Percentiles rank a stretch among this genome's conserved stretches.
Conservation (phyloP, 2,113 vertebrate species). For the Epinephelus lanceolatus region DNA sequence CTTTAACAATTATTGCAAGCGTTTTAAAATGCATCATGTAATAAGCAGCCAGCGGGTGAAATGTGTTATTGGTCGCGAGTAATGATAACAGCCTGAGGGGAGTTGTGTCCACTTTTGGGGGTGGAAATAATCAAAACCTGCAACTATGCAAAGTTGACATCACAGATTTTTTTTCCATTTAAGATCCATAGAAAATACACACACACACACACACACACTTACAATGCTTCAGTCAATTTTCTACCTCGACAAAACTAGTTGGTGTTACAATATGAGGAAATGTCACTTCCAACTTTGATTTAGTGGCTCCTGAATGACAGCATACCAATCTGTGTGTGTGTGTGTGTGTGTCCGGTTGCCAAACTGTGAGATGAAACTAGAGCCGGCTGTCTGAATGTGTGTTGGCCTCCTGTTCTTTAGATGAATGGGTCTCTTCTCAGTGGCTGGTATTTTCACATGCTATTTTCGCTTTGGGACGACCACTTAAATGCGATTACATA, state of each 20-base stretch:
- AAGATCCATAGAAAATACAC: not conserved
- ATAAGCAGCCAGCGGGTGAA: not conserved
- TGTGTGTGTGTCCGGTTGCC: not conserved
- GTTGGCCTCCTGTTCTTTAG: constrained; percentile 45
- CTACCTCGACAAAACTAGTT: not conserved
- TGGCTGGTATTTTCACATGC: constrained; percentile 71
- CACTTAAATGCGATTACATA: constrained; percentile 55
- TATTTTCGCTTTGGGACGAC: constrained; percentile 58
- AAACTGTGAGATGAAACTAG: constrained; percentile 19
- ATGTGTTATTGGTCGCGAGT: not conserved
- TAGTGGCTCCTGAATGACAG: constrained; percentile 14
- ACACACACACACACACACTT: not conserved
- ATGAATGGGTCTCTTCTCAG: constrained; percentile 44
- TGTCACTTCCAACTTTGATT: constrained; percentile 25
- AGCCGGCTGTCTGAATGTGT: constrained; percentile 40
- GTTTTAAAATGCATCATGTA: not conserved
- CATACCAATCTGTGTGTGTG: not conserved
- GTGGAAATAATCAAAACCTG: not conserved
- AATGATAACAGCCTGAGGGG: not conserved
- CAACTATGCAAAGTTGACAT: not conserved
- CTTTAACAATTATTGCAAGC: constrained; percentile 17
- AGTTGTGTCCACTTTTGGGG: not conserved
- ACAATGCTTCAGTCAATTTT: not conserved
- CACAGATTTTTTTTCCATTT: not conserved
- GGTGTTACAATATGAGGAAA: constrained; percentile 30